A percentile compares a stretch with the other conserved stretches of the same genome.
phyloP scores from a whole-genome alignment of 1,140 invertebrate species.

The Papilio polytes region DNA sequence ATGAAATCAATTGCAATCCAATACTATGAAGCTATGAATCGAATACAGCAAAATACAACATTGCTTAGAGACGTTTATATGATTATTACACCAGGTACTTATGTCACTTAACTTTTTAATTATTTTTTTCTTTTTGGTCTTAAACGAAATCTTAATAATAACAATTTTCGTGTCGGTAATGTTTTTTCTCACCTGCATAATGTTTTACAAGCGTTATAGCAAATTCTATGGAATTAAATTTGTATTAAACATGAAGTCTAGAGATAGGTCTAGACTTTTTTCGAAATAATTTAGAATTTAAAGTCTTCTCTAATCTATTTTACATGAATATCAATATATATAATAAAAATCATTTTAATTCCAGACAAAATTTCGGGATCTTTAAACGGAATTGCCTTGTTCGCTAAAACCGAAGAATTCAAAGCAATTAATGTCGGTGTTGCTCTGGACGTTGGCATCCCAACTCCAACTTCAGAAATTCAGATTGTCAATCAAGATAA shows the following conservation, averaged over 20 bases:
- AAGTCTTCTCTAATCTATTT: no score
- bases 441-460: background rate
- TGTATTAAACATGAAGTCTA: background rate
- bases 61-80: conserved; percentile 1
- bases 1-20: conserved; percentile 12
- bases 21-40: conserved; percentile 10
- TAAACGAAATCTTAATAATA: no score
- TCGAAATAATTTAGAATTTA: no score
- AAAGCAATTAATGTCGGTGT: background rate
- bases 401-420: background rate
- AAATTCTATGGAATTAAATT: no score
- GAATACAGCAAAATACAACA: background rate
- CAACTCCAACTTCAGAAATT: background rate
- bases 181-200: no score
- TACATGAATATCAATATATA: no score
- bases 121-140: no score
- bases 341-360: background rate
- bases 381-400: background rate
- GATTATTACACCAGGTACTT: background rate
- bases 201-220: no score
- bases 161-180: no score
- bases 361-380: background rate
- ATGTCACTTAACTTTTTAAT: no score
- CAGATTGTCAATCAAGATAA: background rate
- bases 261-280: no score